Evolutionary conservation across 2,113 vertebrate genomes (phyloP), one percentile per base, ranked within the genome.

Genomic region (Gallinago jamesoni): DNA sequence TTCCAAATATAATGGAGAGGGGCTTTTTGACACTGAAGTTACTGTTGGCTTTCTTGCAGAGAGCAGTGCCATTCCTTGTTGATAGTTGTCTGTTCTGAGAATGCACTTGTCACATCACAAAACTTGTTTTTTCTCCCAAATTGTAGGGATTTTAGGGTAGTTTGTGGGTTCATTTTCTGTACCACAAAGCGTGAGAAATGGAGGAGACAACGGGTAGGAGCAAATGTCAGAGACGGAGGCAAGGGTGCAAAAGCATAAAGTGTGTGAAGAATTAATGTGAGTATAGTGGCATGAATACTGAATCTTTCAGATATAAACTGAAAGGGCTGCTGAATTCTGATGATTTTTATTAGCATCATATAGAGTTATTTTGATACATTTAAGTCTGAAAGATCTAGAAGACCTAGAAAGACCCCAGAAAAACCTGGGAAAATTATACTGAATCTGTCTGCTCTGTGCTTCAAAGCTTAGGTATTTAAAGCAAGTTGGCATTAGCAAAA

Each of bases 141-240:
- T 53, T 82, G 19, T 35, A 22, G 41, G n/a, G 37, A 39, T 72
- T 76, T 80, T 60, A 56, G 23, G 17, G 15, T 68, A 56, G 30
- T 73, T 95, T 27, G 35, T 62, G 33, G 19, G 4, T 31, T 60
- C 23, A 9, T 59, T 72, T 82, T 63, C 57, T 53, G 9, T 62
- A n/a, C 41, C 37, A 30, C 0, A 1, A 18, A 57, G 7, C 2
- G 0, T 45, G 21, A 53, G 60, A 43, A 53, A 5, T 70, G 79
- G 24, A 79, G 37, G n/a, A 79, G 67, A n/a, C 31, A 60, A 37
- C 10, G 33, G 27, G 37, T 67, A 63, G 52, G 27, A 79, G 39
- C 30, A 72, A 33, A 35, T 17, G 27, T 62, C 12, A 13, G 39
- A 82, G 43, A 70, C 25, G 45, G 60, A 83, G 53, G 17, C 57